These are phyloP conservation scores for Clinocottus analis DNA, from an alignment of 2,113 vertebrate genomes.

Conservation along the genomic window DNA sequence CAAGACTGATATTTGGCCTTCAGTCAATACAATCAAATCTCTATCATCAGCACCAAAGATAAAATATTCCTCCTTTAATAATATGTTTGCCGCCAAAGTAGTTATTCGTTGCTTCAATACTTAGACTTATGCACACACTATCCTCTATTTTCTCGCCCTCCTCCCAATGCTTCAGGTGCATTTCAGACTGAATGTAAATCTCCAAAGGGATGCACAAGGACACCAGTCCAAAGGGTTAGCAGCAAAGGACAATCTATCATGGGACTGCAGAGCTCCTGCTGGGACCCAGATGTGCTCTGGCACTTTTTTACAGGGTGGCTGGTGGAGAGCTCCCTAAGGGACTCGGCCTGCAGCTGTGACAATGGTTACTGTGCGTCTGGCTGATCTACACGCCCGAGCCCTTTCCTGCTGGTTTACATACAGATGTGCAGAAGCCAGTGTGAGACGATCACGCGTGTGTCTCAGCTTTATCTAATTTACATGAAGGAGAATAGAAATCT, in stretches of 20 bases:
- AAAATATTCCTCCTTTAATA: background rate
- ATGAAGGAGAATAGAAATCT: constrained; percentile 44
- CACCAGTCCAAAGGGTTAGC: constrained; percentile 74
- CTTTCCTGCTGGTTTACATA: constrained; percentile 58
- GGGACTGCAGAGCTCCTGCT: constrained; percentile 81
- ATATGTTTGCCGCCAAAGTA: background rate
- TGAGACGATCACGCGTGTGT: constrained; percentile 28
- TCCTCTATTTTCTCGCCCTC: background rate
- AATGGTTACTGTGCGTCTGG: constrained; percentile 55
- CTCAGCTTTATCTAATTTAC: constrained; percentile 47
- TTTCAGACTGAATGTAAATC: constrained; percentile 37
- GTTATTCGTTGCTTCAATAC: background rate
- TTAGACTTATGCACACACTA: background rate
- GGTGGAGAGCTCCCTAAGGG: constrained; percentile 76
- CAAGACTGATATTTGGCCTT: constrained; percentile 16
- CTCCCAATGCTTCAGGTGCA: background rate
- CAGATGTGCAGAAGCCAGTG: constrained; percentile 57
- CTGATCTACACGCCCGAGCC: constrained; percentile 63
- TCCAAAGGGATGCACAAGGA: constrained; percentile 61
- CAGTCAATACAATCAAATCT: background rate
- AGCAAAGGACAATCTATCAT: constrained; percentile 78
- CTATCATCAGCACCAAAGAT: background rate
- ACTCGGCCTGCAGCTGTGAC: constrained; percentile 75
- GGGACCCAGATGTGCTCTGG: constrained; percentile 83
- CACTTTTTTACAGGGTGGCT: constrained; percentile 79